Conservation (phyloP, 2,113 vertebrate species). For the Poeciliopsis turrubarensis region DNA sequence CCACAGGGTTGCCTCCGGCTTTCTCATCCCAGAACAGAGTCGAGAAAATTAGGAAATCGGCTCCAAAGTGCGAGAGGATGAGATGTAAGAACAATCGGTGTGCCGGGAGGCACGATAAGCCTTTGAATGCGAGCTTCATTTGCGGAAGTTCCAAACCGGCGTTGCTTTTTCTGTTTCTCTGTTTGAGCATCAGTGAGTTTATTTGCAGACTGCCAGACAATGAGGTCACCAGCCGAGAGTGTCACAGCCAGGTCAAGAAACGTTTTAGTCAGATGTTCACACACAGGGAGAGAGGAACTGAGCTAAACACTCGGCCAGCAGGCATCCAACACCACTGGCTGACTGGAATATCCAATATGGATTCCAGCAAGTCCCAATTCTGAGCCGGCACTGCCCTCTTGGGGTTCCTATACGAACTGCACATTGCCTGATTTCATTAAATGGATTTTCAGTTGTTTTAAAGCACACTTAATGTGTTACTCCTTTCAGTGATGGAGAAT, state of each 20-base stretch:
- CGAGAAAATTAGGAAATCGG: slow-evolving; percentile 64
- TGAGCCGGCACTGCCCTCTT: slow-evolving; percentile 58
- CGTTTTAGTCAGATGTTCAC: slow-evolving; percentile 57
- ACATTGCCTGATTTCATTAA: not conserved
- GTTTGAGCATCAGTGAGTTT: slow-evolving; percentile 44
- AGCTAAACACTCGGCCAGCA: slow-evolving; percentile 55
- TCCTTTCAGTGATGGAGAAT: too few relatives aligned
- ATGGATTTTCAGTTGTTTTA: too few relatives aligned
- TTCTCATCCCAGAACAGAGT: slow-evolving; percentile 65
- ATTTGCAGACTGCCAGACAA: slow-evolving; percentile 59
- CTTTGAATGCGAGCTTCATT: slow-evolving; percentile 59
- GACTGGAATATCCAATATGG: slow-evolving; percentile 42
- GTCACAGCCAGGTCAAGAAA: slow-evolving; percentile 64
- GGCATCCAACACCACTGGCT: slow-evolving; percentile 28
- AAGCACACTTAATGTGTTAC: too few relatives aligned
- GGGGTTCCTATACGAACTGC: not conserved
- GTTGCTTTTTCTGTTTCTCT: slow-evolving; percentile 32
- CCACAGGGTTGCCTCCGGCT: slow-evolving; percentile 59
- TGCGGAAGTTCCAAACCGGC: slow-evolving; percentile 52
- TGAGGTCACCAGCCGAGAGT: slow-evolving; percentile 34
- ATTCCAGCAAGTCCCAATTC: not conserved
- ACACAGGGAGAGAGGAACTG: slow-evolving; percentile 41
- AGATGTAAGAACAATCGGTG: slow-evolving; percentile 64
- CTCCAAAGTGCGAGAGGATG: slow-evolving; percentile 61
- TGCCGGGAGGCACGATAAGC: slow-evolving; percentile 59